Evolutionary conservation across 2,113 vertebrate genomes (phyloP), one percentile per base, ranked within the genome.

Genomic region (Symphodus melops): DNA sequence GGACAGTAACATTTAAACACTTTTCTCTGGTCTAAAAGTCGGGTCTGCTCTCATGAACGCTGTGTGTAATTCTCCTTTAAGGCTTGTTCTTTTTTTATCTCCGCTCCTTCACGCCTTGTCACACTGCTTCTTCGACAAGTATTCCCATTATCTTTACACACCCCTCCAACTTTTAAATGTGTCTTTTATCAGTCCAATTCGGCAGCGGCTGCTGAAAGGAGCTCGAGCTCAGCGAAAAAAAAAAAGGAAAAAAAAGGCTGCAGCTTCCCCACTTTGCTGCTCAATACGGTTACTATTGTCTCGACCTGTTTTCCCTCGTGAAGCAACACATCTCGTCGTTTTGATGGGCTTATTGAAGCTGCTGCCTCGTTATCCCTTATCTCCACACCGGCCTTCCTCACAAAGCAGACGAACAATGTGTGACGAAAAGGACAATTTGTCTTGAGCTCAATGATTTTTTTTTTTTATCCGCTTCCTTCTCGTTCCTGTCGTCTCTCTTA

Each of bases 341-440:
- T 76, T 80, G 83, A 87, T 79, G 81, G 36, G 63, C 82, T 77
- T 75, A 84, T 77, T 88, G 84, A 84, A 86, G 75, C 74, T 20
- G 5, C 64, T 41, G 62, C 65, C 82, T 87, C 17, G 69, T 84
- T 88, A 84, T 83, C 72, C 55, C 67, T 87, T 82, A 80, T 82
- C 81, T 90, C 72, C 49, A 79, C 73, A 65, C 67, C 25, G 42
- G 48, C 68, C 65, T 77, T 56, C 11, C 55, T 87, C 77, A 61
- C 77, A 75, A 73, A 72, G 56, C 65, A 59, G 67, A 0, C 42
- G 74, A 58, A 71, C n/a, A 68, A 73, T 19, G 37, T 61, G 55
- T 48, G 64, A 77, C 39, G 16, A 63, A 69, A 65, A n/a, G 33
- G 19, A 21, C 61, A 25, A 44, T 66, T 76, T 79, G 20, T 78